phyloP scores from a whole-genome alignment of 2,888 invertebrate genomes.

The Lucinisca nassula region DNA sequence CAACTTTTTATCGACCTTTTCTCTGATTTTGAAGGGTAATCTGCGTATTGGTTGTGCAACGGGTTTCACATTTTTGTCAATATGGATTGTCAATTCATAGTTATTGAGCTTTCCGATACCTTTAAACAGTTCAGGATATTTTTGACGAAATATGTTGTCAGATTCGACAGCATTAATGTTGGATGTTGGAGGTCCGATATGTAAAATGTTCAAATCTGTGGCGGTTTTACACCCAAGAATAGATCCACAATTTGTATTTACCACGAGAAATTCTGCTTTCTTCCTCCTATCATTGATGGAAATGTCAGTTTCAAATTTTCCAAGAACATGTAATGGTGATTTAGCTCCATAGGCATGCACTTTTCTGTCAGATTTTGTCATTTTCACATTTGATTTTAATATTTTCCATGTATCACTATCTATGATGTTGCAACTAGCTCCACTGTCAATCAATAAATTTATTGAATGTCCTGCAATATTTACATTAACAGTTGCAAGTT shows the following conservation, averaged over 20 bases:
- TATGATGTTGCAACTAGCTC: constrained; percentile 5
- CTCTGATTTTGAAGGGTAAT: too few relatives aligned
- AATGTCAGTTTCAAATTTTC: constrained; percentile 31
- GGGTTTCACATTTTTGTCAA: neutral
- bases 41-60: constrained; percentile 2
- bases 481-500: neutral
- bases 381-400: constrained; percentile 2
- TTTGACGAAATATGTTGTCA: too few relatives aligned
- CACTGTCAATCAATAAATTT: neutral
- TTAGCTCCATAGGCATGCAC: constrained; percentile 33
- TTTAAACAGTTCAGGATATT: constrained; percentile 1
- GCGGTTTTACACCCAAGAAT: too few relatives aligned
- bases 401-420: neutral
- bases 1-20: constrained; percentile 23
- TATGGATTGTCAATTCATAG: neutral
- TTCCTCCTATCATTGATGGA: neutral
- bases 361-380: constrained; percentile 13
- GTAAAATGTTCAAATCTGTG: too few relatives aligned
- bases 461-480: neutral
- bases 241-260: too few relatives aligned
- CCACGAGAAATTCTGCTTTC: constrained; percentile 18
- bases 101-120: constrained; percentile 23
- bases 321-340: constrained; percentile 22
- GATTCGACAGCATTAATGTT: too few relatives aligned
- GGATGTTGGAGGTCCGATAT: too few relatives aligned